A percentile compares a stretch with the other conserved stretches of the same genome.
Conservation (phyloP, 2,888 invertebrate genomes). For the Acleris laterana region DNA sequence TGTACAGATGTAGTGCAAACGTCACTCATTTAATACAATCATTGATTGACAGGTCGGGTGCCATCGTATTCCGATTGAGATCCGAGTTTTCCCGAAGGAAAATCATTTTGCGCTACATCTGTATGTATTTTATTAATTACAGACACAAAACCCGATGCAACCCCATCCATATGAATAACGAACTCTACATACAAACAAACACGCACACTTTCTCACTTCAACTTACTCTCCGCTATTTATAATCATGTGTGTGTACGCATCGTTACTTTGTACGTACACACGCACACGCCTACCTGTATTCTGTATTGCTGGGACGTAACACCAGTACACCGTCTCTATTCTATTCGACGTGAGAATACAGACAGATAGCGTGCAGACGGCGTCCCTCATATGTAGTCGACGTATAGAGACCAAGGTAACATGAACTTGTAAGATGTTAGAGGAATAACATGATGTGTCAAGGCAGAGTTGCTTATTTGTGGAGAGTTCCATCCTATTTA, state of each 20-base stretch:
- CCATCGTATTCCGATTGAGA: too few relatives aligned
- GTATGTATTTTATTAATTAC: too few relatives aligned
- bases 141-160: too few relatives aligned
- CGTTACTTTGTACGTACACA: not conserved
- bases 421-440: conserved; percentile 47
- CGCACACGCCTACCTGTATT: conserved; percentile 23
- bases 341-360: conserved; percentile 24
- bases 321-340: conserved; percentile 30
- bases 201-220: not conserved
- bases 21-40: too few relatives aligned
- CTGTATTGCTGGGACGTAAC: conserved; percentile 17
- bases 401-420: conserved; percentile 63
- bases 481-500: not conserved
- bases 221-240: not conserved
- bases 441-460: conserved; percentile 36
- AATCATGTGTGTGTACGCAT: conserved; percentile 18
- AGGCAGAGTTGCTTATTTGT: not conserved
- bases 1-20: too few relatives aligned
- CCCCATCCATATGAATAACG: too few relatives aligned
- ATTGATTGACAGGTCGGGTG: too few relatives aligned
- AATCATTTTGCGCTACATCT: too few relatives aligned
- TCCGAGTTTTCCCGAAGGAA: too few relatives aligned
- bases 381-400: conserved; percentile 69
- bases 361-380: conserved; percentile 45
- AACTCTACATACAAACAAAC: not conserved